Evolutionary conservation across 2,797 vertebrate genomes (phyloP).

Genomic region (Gorsachius magnificus): DNA sequence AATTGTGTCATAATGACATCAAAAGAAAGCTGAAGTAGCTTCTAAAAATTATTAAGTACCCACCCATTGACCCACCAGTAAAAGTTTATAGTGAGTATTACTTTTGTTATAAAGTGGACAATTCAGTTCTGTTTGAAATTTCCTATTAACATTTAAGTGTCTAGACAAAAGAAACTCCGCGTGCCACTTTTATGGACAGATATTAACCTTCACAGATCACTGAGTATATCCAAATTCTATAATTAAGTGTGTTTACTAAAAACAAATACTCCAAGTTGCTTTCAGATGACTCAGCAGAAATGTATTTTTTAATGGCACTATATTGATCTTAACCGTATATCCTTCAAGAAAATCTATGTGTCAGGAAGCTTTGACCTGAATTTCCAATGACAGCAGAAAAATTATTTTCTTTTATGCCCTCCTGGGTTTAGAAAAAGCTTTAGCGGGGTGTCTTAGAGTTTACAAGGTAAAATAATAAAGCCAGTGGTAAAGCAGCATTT

Average conservation of each 20-base stretch:
- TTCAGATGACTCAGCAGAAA: slow-evolving; percentile 43
- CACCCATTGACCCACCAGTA: neutral
- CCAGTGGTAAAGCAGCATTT: neutral
- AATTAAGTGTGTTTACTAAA: slow-evolving; percentile 40
- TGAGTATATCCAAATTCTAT: slow-evolving; percentile 17
- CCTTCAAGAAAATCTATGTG: slow-evolving; percentile 27
- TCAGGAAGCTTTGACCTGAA: slow-evolving; percentile 2
- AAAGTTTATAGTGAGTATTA: neutral
- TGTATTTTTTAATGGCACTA: neutral
- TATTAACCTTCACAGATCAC: slow-evolving; percentile 58
- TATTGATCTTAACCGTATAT: slow-evolving; percentile 43
- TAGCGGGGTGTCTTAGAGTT: neutral
- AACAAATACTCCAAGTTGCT: slow-evolving; percentile 7
- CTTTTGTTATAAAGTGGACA: neutral
- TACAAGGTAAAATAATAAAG: neutral
- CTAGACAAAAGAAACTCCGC: neutral
- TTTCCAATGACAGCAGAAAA: slow-evolving; percentile 16
- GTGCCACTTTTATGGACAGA: slow-evolving; percentile 1
- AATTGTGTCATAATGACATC: neutral
- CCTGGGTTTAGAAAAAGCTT: neutral
- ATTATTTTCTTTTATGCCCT: neutral
- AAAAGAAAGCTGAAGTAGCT: neutral
- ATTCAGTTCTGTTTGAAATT: slow-evolving; percentile 1
- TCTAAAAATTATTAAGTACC: neutral
- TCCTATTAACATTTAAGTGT: neutral